Conservation (phyloP, 2,888 invertebrate genomes). For the Himalopsyche kuldschensis region DNA sequence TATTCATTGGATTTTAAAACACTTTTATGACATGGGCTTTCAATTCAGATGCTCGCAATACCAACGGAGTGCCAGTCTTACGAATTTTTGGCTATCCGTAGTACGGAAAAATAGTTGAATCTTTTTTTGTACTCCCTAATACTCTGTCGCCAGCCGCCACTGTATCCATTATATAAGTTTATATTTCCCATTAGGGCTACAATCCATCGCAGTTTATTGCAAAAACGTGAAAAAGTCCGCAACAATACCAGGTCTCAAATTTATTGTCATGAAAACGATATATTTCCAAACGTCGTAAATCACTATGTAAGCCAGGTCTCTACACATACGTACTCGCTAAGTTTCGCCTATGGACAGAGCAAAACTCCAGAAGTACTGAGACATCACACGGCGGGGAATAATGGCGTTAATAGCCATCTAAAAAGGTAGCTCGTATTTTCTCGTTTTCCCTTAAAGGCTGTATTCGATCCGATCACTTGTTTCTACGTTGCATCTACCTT, state of each 20-base stretch:
- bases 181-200: not conserved
- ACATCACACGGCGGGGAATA: conserved; percentile 27
- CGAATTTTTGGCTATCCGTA: no score
- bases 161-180: not conserved
- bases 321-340: not conserved
- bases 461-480: not conserved
- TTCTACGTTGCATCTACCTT: not conserved
- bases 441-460: not conserved
- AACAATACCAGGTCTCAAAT: not conserved
- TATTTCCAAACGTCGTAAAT: not conserved
- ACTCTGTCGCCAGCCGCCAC: no score
- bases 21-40: no score
- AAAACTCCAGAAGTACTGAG: not conserved
- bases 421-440: conserved; percentile 13
- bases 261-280: conserved; percentile 1
- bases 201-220: not conserved
- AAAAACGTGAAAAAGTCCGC: not conserved
- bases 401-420: conserved; percentile 32
- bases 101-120: no score
- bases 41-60: no score
- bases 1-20: no score
- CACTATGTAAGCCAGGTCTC: not conserved
- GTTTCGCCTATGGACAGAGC: not conserved
- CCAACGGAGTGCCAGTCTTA: no score
- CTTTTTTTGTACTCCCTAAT: no score